Percentiles rank a stretch among this genome's conserved stretches.
These are phyloP conservation scores for Onychomys torridus DNA, from an alignment of 2,797 vertebrate genomes.

Conservation along the genomic window DNA sequence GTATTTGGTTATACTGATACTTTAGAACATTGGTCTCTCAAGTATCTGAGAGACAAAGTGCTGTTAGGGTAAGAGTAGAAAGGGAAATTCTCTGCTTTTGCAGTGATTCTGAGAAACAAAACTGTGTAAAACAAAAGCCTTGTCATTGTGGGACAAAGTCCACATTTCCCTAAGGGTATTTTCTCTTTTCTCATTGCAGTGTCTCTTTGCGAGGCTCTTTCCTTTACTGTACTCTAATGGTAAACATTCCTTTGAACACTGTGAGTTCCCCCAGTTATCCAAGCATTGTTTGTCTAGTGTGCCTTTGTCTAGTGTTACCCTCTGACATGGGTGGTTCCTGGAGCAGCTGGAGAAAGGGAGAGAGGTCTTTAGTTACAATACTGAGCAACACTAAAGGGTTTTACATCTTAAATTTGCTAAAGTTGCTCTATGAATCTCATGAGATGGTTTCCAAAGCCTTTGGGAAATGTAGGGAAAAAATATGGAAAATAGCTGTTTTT, in stretches of 20 bases:
- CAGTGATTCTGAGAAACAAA: conserved; percentile 1
- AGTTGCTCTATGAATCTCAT: not conserved
- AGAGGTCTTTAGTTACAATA: not conserved
- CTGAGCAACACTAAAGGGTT: not conserved
- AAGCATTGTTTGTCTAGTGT: too few species aligned
- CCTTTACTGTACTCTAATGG: not conserved
- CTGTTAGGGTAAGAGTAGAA: not conserved
- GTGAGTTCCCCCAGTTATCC: not conserved
- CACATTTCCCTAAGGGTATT: not conserved
- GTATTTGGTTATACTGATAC: not conserved
- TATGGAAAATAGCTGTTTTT: not conserved
- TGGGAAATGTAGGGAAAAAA: not conserved
- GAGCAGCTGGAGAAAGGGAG: not conserved
- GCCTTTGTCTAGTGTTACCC: not conserved
- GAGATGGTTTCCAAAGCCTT: not conserved
- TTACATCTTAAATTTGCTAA: not conserved
- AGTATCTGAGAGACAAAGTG: not conserved
- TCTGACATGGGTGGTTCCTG: not conserved
- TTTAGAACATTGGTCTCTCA: not conserved
- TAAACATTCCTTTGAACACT: not conserved
- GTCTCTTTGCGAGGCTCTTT: not conserved
- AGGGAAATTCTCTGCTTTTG: not conserved
- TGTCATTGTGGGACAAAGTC: not conserved
- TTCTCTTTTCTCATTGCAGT: not conserved
- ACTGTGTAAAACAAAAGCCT: not conserved